Evolutionary conservation across 2,888 invertebrate genomes (phyloP).

Genomic region (Pogonocherus hispidulus): DNA sequence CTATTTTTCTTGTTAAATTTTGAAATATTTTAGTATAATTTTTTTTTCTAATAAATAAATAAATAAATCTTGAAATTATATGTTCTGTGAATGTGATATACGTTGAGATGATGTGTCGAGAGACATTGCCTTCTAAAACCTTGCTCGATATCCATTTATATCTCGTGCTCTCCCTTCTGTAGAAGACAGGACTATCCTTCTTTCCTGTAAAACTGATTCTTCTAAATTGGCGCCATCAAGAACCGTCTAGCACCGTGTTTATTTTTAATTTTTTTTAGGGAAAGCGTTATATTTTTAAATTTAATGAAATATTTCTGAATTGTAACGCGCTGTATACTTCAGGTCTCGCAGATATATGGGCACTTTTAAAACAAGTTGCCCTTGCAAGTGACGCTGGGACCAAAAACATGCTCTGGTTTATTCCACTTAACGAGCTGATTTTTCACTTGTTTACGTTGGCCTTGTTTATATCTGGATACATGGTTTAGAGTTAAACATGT

Average conservation of each 20-base stretch:
- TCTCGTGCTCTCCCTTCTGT: not conserved
- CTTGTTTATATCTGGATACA: not conserved
- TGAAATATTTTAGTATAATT: too few relatives aligned
- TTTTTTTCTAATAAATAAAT: too few relatives aligned
- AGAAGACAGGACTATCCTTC: not conserved
- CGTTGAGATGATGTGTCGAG: too few relatives aligned
- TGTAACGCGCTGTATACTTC: not conserved
- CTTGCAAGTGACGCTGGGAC: not conserved
- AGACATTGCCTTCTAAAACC: too few relatives aligned
- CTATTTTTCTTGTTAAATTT: too few relatives aligned
- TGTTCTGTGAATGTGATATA: too few relatives aligned
- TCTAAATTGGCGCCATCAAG: conserved; percentile 15
- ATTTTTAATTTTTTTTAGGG: not conserved
- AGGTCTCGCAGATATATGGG: not conserved
- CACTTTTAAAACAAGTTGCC: not conserved
- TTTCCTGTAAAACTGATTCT: conserved; percentile 7
- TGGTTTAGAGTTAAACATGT: not conserved
- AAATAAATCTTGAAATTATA: too few relatives aligned
- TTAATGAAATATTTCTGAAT: conserved; percentile 4
- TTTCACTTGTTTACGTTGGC: not conserved
- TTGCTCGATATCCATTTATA: conserved; percentile 3
- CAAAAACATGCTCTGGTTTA: not conserved
- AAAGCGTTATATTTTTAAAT: conserved; percentile 2
- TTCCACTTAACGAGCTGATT: not conserved
- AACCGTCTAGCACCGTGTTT: not conserved